A percentile compares a stretch with the other conserved stretches of the same genome.
These are phyloP conservation scores for Popillia japonica DNA, from an alignment of 1,140 invertebrate species.

Conservation along the genomic window DNA sequence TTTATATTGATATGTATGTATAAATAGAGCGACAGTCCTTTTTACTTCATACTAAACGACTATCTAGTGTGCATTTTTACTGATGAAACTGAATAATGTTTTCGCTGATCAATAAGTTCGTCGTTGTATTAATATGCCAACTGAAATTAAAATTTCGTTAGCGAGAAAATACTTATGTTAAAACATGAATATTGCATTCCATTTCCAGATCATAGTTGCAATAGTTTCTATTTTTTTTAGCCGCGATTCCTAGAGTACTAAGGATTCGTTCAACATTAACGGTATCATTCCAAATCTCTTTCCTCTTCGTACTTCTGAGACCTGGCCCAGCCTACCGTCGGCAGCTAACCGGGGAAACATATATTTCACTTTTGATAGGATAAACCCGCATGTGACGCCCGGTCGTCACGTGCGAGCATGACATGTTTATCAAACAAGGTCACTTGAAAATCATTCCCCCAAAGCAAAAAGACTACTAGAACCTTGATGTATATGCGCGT, in stretches of 20 bases:
- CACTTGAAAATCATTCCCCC: not conserved
- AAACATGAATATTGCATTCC: not conserved
- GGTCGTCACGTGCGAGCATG: conserved; percentile 7
- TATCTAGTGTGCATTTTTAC: too few relatives aligned
- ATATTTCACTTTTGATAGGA: conserved; percentile 11
- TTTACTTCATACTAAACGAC: too few relatives aligned
- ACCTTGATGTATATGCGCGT: too few relatives aligned
- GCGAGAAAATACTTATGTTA: not conserved
- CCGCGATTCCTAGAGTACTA: not conserved
- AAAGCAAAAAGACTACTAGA: too few relatives aligned
- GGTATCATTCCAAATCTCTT: not conserved
- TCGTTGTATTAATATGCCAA: too few relatives aligned
- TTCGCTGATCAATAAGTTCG: too few relatives aligned
- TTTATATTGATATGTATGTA: too few relatives aligned
- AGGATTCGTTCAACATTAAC: not conserved
- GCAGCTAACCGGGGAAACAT: not conserved
- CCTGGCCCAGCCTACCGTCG: not conserved
- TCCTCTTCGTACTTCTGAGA: not conserved
- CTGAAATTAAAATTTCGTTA: too few relatives aligned
- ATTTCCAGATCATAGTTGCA: not conserved
- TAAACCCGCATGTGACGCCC: conserved; percentile 1
- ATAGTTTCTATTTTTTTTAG: not conserved
- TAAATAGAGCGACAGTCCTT: too few relatives aligned
- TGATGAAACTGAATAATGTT: too few relatives aligned
- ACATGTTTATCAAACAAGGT: conserved; percentile 10